Conservation (phyloP, 2,888 invertebrate species). For the Thelaira solivaga region DNA sequence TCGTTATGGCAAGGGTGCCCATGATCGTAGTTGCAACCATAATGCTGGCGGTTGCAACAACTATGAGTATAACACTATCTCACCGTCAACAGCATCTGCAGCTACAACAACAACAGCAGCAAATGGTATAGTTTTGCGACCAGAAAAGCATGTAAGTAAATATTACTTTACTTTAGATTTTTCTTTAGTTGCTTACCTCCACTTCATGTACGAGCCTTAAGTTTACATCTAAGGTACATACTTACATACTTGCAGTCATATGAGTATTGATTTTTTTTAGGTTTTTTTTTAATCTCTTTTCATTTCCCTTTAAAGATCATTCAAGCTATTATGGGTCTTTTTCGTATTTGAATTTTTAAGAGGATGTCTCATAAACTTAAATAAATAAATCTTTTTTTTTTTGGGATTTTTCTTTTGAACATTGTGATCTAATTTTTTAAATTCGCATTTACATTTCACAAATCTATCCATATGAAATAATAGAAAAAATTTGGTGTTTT, state of each 20-base stretch:
- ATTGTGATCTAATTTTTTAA: conserved; percentile 30
- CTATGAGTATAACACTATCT: conserved; percentile 39
- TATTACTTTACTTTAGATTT: conserved; percentile 34
- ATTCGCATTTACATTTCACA: too few species aligned
- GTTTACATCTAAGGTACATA: conserved; percentile 7
- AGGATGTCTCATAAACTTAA: conserved; percentile 47
- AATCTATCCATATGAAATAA: too few species aligned
- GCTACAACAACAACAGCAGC: conserved; percentile 57
- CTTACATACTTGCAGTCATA: too few species aligned
- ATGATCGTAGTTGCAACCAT: conserved; percentile 55
- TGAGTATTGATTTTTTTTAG: neutral
- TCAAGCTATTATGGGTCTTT: conserved; percentile 42
- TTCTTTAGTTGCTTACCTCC: conserved; percentile 5
- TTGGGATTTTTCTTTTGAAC: conserved; percentile 26
- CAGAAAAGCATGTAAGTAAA: conserved; percentile 77
- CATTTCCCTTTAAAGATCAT: conserved; percentile 36
- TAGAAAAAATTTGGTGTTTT: too few species aligned
- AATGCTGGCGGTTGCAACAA: conserved; percentile 32
- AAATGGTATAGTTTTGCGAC: conserved; percentile 74
- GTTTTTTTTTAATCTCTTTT: conserved; percentile 1
- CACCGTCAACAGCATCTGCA: conserved; percentile 29
- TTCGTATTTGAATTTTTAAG: conserved; percentile 34
- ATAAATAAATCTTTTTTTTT: conserved; percentile 26
- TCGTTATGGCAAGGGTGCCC: conserved; percentile 68
- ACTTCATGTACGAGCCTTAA: conserved; percentile 23